A percentile compares a stretch with the other conserved stretches of the same genome.
Conservation (phyloP, 2,113 vertebrate genomes). For the Nothobranchius kuhntae region DNA sequence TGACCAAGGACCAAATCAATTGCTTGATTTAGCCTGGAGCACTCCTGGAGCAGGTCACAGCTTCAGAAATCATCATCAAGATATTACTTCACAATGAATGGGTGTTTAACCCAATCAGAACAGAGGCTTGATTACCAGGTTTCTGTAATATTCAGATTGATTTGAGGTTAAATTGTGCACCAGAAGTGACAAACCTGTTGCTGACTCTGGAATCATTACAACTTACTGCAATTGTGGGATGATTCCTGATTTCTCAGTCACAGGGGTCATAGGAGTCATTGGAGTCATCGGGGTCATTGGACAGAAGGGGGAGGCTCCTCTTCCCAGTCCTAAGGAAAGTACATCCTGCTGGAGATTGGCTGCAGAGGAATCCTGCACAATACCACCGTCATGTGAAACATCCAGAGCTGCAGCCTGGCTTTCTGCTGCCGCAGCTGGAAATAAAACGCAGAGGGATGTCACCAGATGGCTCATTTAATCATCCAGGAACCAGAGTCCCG, state of each 20-base stretch:
- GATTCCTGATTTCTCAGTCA: constrained; percentile 89
- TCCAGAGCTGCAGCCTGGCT: constrained; percentile 7
- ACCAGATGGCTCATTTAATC: neutral
- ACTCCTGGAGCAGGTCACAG: no score
- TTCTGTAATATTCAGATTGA: no score
- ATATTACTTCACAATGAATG: no score
- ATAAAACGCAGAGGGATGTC: neutral
- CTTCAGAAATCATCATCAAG: no score
- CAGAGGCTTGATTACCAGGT: no score
- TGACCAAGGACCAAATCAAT: no score
- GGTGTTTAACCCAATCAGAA: no score
- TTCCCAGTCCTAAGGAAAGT: constrained; percentile 21
- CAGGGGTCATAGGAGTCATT: constrained; percentile 84
- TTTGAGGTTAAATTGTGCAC: no score
- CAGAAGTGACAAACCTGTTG: no score
- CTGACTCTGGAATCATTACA: neutral
- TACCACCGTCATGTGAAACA: constrained; percentile 53
- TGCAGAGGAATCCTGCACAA: constrained; percentile 40
- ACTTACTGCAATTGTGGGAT: constrained; percentile 91
- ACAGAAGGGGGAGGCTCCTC: constrained; percentile 34
- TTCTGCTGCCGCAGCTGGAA: constrained; percentile 12
- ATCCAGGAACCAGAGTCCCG: neutral
- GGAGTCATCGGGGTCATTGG: constrained; percentile 87
- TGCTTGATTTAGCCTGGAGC: no score
- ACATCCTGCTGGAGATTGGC: constrained; percentile 19